Base-by-base conservation (phyloP, 2,888 invertebrate species). In the Disparrhopalites patrizii region DNA sequence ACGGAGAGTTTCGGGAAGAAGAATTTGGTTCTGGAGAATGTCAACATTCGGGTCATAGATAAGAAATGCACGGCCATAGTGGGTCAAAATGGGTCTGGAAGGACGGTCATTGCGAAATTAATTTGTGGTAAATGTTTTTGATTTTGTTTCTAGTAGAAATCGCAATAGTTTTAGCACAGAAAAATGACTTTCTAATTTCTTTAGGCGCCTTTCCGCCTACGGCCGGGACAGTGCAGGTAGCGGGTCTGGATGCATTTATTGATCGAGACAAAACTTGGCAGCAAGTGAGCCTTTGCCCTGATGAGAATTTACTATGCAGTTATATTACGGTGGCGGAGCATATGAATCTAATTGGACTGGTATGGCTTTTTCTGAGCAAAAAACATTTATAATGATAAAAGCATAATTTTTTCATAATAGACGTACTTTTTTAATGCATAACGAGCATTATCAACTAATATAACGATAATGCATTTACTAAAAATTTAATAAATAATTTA, bases 21-120 rank as follows among this genome's bases (percentile, higher is more conserved):
- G 2, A 30, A 3, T 1, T 20, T 30, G 18, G 27, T 62, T 2
- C 15, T 62, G 8, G 36, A 52, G 4, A 36, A 62, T 27, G 38
- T 52, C 3, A 62, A 31, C 20, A 1, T 62, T 4, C 52, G 40
- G 30, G 40, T 62, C 4, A 3, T 38, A 3, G 52, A 50, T 10
- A 36, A 33, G 15, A 62, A 27, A 27, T 8, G 23, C 1, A 62
- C 62, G 13, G 62, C 62, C 38, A 62, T 62, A 28, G 33, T 62
- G 10, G 62, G 54, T 3, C 38, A 52, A 3, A 1, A 8, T 38
- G 54, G 54, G 3, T 27, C 36, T 5, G 62, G 62, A n/a, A 62
- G 54, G 28, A 62, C 54, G 2, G 18, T 27, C 15, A 20, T 62
- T 36, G 25, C 51, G 5, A 36, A 27, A 54, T 40, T 62, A 1